These are phyloP conservation scores for Coilia nasus DNA, from an alignment of 2,797 vertebrate genomes.

Conservation along the genomic window DNA sequence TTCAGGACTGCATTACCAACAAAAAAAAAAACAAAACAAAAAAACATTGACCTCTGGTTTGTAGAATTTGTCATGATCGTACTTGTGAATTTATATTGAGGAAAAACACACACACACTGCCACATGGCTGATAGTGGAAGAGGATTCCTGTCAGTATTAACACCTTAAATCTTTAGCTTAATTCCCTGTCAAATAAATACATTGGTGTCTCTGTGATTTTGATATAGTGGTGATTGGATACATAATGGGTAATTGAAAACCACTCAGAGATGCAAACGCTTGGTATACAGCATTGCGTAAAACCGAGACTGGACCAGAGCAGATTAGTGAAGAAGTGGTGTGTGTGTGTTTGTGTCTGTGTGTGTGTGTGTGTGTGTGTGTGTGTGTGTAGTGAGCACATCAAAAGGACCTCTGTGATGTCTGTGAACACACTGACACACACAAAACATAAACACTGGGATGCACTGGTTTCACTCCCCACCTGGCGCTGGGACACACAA, in stretches of 20 bases:
- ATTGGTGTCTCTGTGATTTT: neutral
- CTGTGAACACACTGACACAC: neutral
- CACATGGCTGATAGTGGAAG: neutral
- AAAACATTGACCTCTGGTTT: neutral
- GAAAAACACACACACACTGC: neutral
- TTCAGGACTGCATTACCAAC: no score
- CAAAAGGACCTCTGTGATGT: constrained; percentile 13
- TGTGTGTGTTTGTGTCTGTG: neutral
- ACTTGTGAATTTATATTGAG: neutral
- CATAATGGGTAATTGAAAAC: neutral
- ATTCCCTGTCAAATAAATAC: neutral
- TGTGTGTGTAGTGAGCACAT: neutral
- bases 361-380: no score
- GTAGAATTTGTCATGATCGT: neutral
- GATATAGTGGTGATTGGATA: neutral
- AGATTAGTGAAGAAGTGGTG: neutral
- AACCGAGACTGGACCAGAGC: neutral
- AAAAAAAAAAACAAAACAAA: no score
- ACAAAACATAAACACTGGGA: constrained; percentile 9
- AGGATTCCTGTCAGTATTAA: neutral
- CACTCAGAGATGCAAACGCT: neutral
- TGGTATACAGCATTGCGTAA: neutral
- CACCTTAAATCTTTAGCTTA: neutral
- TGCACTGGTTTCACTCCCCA: neutral
- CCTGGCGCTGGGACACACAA: neutral